Evolutionary conservation across 2,113 vertebrate genomes (phyloP).

Genomic region (Orthonyx spaldingii): DNA sequence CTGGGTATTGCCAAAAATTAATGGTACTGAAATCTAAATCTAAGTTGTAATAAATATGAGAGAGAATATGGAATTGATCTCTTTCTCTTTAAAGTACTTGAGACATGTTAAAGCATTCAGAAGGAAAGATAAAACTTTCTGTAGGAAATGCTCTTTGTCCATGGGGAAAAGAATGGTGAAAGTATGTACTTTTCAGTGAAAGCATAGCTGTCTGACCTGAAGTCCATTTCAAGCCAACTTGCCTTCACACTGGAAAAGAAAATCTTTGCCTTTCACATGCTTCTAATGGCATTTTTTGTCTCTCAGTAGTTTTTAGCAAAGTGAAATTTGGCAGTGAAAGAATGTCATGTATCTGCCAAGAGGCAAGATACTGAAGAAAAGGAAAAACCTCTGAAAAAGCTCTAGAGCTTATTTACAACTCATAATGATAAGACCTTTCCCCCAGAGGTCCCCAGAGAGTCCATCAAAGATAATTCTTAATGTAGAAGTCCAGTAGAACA

Average conservation of each 20-base stretch:
- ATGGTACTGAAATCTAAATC: neutral
- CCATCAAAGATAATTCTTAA: neutral
- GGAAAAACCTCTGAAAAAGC: neutral
- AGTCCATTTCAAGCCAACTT: neutral
- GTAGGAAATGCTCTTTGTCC: neutral
- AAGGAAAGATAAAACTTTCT: neutral
- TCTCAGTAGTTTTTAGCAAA: neutral
- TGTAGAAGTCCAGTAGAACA: neutral
- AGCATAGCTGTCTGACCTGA: neutral
- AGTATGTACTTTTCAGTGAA: neutral
- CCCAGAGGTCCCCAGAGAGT: neutral
- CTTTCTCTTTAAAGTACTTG: neutral
- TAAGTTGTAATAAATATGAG: neutral
- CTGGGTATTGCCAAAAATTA: accelerated
- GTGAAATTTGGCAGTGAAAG: neutral
- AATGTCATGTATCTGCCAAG: neutral
- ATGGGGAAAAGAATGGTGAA: neutral
- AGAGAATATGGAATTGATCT: neutral
- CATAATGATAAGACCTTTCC: neutral
- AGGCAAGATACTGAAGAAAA: neutral
- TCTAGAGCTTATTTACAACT: neutral
- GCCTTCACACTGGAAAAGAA: neutral
- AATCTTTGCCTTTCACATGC: neutral
- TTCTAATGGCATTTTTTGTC: neutral
- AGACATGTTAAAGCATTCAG: neutral